These are phyloP conservation scores for Coenobita brevimanus DNA, from an alignment of 1,140 invertebrate species.

Conservation along the genomic window DNA sequence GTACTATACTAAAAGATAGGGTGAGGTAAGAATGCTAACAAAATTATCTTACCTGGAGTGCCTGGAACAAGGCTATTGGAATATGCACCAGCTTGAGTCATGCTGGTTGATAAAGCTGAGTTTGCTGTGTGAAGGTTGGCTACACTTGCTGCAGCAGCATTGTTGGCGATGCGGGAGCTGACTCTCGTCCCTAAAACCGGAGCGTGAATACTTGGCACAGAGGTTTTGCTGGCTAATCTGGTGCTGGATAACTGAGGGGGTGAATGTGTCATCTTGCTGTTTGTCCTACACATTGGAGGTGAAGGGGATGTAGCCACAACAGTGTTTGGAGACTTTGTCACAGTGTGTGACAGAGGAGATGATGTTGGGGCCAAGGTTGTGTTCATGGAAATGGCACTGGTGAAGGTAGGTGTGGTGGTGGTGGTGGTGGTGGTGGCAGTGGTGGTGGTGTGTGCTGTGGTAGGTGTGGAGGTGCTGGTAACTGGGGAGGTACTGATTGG, in stretches of 20 bases:
- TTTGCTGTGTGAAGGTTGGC: conserved; percentile 6
- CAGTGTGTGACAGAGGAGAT: not conserved
- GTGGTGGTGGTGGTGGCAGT: conserved; percentile 12
- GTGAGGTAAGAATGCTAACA: too few relatives aligned
- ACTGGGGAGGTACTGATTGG: conserved; percentile 4
- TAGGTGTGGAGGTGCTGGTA: not conserved
- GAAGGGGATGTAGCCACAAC: conserved; percentile 19
- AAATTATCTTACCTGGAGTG: conserved; percentile 42
- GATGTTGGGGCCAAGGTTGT: conserved; percentile 1
- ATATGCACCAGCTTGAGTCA: conserved; percentile 27
- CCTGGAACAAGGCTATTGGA: conserved; percentile 31
- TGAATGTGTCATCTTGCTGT: conserved; percentile 32
- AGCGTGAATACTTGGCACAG: conserved; percentile 6
- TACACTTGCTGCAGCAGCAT: conserved; percentile 35
- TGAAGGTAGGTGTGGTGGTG: not conserved
- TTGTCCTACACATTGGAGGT: conserved; percentile 30
- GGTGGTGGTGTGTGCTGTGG: not conserved
- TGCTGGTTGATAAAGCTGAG: not conserved
- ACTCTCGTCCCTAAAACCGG: conserved; percentile 30
- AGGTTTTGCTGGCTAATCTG: conserved; percentile 39
- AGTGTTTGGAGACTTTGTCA: not conserved
- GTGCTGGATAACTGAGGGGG: conserved; percentile 28
- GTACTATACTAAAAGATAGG: too few relatives aligned
- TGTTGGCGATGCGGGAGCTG: conserved; percentile 55
- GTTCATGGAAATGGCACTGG: not conserved